phyloP scores from a whole-genome alignment of 2,888 invertebrate species.

The Silvanus unidentatus region DNA sequence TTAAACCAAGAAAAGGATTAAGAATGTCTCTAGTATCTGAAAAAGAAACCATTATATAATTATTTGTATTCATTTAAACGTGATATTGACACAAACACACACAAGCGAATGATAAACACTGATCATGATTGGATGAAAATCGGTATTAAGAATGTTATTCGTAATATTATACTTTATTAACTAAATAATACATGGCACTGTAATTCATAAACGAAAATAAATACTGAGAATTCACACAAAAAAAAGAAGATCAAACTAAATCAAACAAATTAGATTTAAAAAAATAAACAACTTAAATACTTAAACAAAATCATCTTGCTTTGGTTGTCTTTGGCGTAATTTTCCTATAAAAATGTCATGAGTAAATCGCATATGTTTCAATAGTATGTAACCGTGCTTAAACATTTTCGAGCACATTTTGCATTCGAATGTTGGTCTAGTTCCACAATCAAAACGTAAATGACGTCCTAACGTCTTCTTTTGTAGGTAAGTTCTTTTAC shows the following conservation, averaged over 20 bases:
- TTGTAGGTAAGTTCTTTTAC: conserved; percentile 41
- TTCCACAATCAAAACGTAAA: conserved; percentile 47
- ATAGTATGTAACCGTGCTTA: conserved; percentile 38
- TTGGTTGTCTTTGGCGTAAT: conserved; percentile 26
- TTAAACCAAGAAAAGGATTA: conserved; percentile 7
- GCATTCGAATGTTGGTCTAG: conserved; percentile 39
- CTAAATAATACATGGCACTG: no score
- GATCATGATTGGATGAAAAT: no score
- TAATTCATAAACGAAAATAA: no score
- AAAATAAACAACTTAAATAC: neutral
- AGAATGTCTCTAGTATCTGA: conserved; percentile 7
- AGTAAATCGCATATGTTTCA: conserved; percentile 39
- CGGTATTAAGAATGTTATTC: no score
- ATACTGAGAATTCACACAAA: no score
- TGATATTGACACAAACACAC: conserved; percentile 1
- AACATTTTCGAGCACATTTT: conserved; percentile 38
- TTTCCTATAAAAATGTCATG: conserved; percentile 36
- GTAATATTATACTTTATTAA: no score
- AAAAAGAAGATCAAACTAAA: no score
- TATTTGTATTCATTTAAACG: conserved; percentile 1
- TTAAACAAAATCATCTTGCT: conserved; percentile 14
- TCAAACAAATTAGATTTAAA: no score
- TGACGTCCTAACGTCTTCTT: conserved; percentile 45
- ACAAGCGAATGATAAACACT: conserved; percentile 11
- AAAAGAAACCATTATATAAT: conserved; percentile 1